phyloP scores from a whole-genome alignment of 2,113 vertebrate genomes.

The Datnioides undecimradiatus region DNA sequence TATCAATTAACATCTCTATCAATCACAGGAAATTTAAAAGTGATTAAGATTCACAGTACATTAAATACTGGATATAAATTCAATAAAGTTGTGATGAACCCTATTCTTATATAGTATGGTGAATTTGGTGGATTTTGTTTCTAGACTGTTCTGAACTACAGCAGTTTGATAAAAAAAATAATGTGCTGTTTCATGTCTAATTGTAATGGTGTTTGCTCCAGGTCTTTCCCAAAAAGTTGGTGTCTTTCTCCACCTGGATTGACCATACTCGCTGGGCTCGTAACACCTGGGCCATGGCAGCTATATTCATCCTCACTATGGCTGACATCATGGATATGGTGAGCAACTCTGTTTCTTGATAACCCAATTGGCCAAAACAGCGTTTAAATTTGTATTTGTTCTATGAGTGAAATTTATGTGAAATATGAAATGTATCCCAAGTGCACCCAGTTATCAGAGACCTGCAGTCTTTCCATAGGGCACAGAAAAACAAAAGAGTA shows the following conservation, averaged over 20 bases:
- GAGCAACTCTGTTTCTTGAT: conserved; percentile 60
- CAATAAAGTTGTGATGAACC: too few relatives aligned
- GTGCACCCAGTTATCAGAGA: neutral
- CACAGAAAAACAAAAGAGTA: too few relatives aligned
- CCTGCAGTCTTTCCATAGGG: neutral
- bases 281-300: conserved; percentile 97
- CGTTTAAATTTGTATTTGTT: neutral
- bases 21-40: too few relatives aligned
- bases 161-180: too few relatives aligned
- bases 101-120: too few relatives aligned
- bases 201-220: conserved; percentile 52
- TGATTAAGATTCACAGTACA: too few relatives aligned
- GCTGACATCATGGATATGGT: conserved; percentile 94
- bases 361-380: neutral
- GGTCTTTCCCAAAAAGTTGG: conserved; percentile 93
- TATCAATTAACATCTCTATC: too few relatives aligned
- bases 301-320: conserved; percentile 93
- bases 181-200: neutral
- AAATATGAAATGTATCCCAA: neutral
- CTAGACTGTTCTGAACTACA: neutral
- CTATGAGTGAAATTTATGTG: neutral
- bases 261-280: conserved; percentile 97
- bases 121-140: neutral
- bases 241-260: conserved; percentile 96
- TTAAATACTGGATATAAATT: too few relatives aligned